Conservation (phyloP, 2,113 vertebrate genomes). For the Macquaria australasica region DNA sequence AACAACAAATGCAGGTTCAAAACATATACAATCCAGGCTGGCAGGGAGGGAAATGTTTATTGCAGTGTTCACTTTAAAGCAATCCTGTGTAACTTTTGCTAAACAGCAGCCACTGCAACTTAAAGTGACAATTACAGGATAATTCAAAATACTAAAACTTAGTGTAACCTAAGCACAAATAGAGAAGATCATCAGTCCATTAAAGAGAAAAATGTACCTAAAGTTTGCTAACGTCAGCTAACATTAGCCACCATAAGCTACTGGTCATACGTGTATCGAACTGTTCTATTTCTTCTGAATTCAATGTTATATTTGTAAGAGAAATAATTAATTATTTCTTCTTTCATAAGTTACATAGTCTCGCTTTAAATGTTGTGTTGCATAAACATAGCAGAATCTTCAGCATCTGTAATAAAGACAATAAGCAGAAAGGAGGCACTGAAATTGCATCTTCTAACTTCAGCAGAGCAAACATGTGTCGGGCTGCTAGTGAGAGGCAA, state of each 20-base stretch:
- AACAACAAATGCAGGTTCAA: no score
- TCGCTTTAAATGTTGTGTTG: not conserved
- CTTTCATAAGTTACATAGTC: not conserved
- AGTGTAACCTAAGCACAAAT: not conserved
- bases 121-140: not conserved
- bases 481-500: not conserved
- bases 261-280: no score
- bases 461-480: conserved; percentile 6
- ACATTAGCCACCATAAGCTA: not conserved
- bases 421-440: not conserved
- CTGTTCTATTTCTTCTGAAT: no score
- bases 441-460: not conserved
- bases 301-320: no score
- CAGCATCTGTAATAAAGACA: not conserved
- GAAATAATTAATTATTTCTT: not conserved
- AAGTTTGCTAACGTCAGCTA: not conserved
- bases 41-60: not conserved
- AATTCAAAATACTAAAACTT: not conserved
- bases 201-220: not conserved
- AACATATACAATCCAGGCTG: not conserved
- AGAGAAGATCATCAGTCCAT: no score
- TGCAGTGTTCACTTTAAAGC: not conserved
- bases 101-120: not conserved
- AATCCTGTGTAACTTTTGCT: not conserved
- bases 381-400: not conserved